phyloP scores from a whole-genome alignment of 92 coral and sea anemone genomes.

The Palythoa grandiflora region DNA sequence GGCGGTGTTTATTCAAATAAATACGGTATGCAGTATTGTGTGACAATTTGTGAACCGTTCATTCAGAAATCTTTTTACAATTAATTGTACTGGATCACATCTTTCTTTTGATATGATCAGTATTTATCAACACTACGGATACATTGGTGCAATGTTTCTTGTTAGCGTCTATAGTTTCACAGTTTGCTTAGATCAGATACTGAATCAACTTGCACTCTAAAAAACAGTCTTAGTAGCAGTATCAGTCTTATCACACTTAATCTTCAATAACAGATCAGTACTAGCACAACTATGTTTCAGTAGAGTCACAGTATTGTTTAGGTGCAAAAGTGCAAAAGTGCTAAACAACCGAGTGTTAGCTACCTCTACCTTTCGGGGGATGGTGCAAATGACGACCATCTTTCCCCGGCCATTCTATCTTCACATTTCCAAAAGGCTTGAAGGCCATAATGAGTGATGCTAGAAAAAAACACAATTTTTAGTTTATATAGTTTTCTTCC shows the following conservation, averaged over 20 bases:
- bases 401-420: slow-evolving; percentile 99
- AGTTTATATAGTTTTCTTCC: not conserved
- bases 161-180: not conserved
- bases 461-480: slow-evolving; percentile 4
- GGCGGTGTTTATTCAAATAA: no score
- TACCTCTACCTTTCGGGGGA: slow-evolving; percentile 95
- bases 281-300: no score
- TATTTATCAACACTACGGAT: not conserved
- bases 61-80: no score
- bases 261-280: no score
- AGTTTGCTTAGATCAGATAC: no score
- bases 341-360: slow-evolving; percentile 57
- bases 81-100: no score
- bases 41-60: no score
- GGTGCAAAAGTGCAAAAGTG: slow-evolving; percentile 46
- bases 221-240: no score
- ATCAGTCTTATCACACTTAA: no score
- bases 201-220: no score
- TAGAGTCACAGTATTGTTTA: not conserved
- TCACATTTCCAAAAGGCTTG: slow-evolving; percentile 97
- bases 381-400: slow-evolving; percentile 97
- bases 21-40: no score
- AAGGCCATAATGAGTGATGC: slow-evolving; percentile 96
- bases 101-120: not conserved
- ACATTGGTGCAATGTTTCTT: not conserved